phyloP scores from a whole-genome alignment of 1,140 invertebrate species.

The Psilanteris sp. region DNA sequence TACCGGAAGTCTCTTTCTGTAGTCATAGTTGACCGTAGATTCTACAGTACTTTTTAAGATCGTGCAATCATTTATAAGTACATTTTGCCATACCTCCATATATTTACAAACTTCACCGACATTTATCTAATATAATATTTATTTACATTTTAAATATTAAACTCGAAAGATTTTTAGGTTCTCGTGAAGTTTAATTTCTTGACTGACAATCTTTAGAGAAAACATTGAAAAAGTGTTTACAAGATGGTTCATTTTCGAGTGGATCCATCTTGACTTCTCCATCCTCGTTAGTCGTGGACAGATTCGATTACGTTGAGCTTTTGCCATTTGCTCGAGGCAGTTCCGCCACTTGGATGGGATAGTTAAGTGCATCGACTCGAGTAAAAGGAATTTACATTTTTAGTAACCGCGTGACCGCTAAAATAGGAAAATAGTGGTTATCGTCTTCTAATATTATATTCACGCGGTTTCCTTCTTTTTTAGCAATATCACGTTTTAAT shows the following conservation, averaged over 20 bases:
- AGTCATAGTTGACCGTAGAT: conserved; percentile 45
- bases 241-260: conserved; percentile 33
- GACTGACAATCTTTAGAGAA: conserved; percentile 54
- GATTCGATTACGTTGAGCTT: conserved; percentile 61
- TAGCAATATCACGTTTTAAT: background rate
- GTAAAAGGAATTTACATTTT: conserved; percentile 55
- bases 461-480: conserved; percentile 2
- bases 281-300: conserved; percentile 60
- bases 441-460: conserved; percentile 17
- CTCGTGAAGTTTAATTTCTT: conserved; percentile 17
- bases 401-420: conserved; percentile 13
- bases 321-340: conserved; percentile 58
- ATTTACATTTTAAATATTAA: too few species aligned
- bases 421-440: conserved; percentile 45
- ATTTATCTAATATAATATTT: too few species aligned
- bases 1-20: conserved; percentile 55
- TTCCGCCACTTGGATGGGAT: conserved; percentile 43
- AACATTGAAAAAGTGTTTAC: conserved; percentile 27
- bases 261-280: conserved; percentile 53
- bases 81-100: too few species aligned
- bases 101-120: conserved; percentile 51
- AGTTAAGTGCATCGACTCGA: conserved; percentile 43
- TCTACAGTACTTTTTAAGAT: conserved; percentile 47
- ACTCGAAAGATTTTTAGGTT: too few species aligned
- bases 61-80: too few species aligned